Conservation (phyloP, 2,113 vertebrate genomes). For the Malurus cyaneus region DNA sequence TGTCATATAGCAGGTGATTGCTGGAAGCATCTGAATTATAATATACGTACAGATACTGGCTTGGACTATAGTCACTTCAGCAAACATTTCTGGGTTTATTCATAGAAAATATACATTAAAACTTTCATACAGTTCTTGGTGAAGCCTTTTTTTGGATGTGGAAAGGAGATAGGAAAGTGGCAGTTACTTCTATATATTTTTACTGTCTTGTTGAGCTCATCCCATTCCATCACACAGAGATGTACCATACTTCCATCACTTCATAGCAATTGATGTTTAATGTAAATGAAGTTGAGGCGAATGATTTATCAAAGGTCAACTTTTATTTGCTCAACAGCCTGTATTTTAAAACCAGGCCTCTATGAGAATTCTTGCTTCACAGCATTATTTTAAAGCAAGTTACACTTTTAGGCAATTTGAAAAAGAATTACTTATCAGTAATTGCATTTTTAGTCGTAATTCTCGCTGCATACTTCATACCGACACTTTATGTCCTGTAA, state of each 20-base stretch:
- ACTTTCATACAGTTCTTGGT: not conserved
- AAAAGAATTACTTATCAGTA: slow-evolving; percentile 30
- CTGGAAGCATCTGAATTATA: not conserved
- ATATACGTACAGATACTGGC: fast-evolving
- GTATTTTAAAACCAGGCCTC: not conserved
- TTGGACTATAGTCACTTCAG: not conserved
- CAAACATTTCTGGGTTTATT: not conserved
- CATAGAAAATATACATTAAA: not conserved
- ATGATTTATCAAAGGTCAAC: slow-evolving; percentile 26
- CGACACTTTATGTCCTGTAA: slow-evolving; percentile 10
- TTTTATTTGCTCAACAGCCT: not conserved
- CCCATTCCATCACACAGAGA: not conserved
- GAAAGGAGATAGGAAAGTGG: not conserved
- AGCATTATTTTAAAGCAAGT: not conserved
- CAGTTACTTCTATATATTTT: not conserved
- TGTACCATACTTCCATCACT: not conserved
- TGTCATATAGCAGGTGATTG: not conserved
- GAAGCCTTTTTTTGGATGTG: not conserved
- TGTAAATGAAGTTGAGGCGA: not conserved
- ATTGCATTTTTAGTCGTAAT: slow-evolving; percentile 24
- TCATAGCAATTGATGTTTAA: not conserved
- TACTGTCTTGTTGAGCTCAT: not conserved
- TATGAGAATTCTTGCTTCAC: not conserved
- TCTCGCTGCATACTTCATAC: not conserved
- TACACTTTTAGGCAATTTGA: slow-evolving; percentile 5